Evolutionary conservation across 2,888 invertebrate genomes (phyloP).

Genomic region (Azorinus chamasolen): DNA sequence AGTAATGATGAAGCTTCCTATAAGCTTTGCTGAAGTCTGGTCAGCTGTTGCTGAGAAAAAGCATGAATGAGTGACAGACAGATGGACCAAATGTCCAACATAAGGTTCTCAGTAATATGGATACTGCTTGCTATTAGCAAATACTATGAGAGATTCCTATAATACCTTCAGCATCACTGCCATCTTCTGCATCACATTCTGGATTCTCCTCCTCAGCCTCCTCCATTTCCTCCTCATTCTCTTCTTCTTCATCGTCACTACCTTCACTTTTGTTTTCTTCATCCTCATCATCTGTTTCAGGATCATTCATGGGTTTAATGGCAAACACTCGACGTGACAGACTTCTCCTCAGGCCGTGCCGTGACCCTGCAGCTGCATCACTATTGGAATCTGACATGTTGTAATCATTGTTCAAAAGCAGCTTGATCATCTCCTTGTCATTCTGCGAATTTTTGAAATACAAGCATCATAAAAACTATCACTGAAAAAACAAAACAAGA

Average conservation of each 20-base stretch:
- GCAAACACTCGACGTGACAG: conserved; percentile 76
- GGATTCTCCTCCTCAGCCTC: conserved; percentile 6
- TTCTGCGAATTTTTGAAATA: no score
- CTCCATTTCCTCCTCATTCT: conserved; percentile 44
- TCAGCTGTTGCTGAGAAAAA: no score
- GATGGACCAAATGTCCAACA: no score
- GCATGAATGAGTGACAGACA: no score
- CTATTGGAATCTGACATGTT: conserved; percentile 63
- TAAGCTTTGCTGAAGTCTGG: no score
- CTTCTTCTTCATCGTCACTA: conserved; percentile 50
- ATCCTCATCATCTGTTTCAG: conserved; percentile 31
- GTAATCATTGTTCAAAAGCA: conserved; percentile 85
- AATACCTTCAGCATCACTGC: background rate
- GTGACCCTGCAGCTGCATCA: background rate
- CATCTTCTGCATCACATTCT: conserved; percentile 24
- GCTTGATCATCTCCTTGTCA: conserved; percentile 85
- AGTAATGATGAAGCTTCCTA: no score
- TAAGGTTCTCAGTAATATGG: no score
- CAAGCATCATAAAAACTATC: no score
- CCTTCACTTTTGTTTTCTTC: conserved; percentile 57
- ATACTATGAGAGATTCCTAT: no score
- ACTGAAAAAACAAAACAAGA: no score
- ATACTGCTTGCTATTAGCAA: no score
- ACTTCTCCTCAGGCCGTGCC: conserved; percentile 63
- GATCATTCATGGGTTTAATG: conserved; percentile 57